These are phyloP conservation scores for Anoplius nigerrimus DNA, from an alignment of 2,888 invertebrate species.

Conservation along the genomic window DNA sequence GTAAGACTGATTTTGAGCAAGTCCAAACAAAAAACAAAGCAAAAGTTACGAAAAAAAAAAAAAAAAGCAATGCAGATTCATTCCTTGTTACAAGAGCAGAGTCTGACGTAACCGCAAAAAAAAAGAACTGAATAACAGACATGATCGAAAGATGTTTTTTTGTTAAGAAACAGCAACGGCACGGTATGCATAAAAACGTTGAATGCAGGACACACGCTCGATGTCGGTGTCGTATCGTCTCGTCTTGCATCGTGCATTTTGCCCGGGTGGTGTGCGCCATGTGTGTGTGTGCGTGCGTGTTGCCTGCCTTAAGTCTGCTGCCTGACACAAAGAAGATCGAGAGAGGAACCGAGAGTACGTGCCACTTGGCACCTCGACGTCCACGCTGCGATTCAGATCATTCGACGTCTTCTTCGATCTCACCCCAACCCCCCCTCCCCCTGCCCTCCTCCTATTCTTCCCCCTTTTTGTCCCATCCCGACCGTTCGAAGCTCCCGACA, in stretches of 20 bases:
- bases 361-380: conserved; percentile 1
- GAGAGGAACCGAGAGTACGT: no score
- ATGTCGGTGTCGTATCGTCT: conserved; percentile 74
- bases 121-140: conserved; percentile 40
- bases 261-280: conserved; percentile 54
- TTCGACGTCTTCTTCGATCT: not conserved
- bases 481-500: no score
- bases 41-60: conserved; percentile 28
- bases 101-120: no score
- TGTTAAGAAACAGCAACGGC: conserved; percentile 51
- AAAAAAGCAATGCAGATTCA: conserved; percentile 28
- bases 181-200: conserved; percentile 52
- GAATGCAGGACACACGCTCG: conserved; percentile 70
- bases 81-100: no score
- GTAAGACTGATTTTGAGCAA: not conserved
- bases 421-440: no score
- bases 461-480: no score
- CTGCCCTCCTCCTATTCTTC: no score
- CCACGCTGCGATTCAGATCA: conserved; percentile 43
- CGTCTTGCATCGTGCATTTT: conserved; percentile 70
- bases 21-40: conserved; percentile 40
- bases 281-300: conserved; percentile 58
- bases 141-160: conserved; percentile 37
- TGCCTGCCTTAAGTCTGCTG: conserved; percentile 68
- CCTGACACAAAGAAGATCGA: conserved; percentile 53